Evolutionary conservation across 2,797 vertebrate species (phyloP).

Genomic region (Sebastes diploproa): DNA sequence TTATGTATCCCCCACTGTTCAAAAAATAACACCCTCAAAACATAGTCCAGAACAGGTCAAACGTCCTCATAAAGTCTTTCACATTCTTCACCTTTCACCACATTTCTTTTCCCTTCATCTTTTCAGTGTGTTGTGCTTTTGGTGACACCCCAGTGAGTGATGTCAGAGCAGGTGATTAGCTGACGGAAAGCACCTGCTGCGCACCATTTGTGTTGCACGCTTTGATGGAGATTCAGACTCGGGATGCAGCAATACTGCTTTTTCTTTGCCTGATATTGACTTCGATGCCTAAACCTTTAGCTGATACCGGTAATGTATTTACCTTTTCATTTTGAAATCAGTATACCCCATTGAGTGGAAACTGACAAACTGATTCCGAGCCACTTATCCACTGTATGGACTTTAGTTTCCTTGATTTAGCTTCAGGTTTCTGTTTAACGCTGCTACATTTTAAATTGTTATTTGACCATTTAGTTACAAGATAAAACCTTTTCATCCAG

Average conservation of each 20-base stretch:
- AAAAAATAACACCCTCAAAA: slow-evolving; percentile 34
- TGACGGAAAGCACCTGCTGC: slow-evolving; percentile 37
- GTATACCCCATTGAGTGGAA: too few relatives aligned
- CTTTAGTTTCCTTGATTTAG: too few relatives aligned
- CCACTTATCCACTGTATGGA: too few relatives aligned
- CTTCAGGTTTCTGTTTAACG: neutral
- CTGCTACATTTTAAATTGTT: neutral
- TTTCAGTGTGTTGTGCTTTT: neutral
- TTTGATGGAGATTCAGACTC: neutral
- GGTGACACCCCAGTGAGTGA: neutral
- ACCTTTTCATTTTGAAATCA: neutral
- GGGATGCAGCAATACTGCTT: rapidly evolving
- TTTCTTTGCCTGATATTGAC: neutral
- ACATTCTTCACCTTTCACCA: slow-evolving; percentile 8
- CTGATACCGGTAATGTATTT: neutral
- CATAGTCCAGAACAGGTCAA: slow-evolving; percentile 30
- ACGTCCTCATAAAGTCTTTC: slow-evolving; percentile 28
- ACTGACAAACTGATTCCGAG: too few relatives aligned
- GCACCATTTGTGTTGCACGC: neutral
- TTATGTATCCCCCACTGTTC: slow-evolving; percentile 15
- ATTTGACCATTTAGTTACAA: neutral
- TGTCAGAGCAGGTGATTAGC: slow-evolving; percentile 16
- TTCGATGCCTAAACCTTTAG: neutral
- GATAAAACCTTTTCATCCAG: neutral
- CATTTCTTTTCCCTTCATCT: neutral